These are phyloP conservation scores for Euwallacea similis DNA, from an alignment of 1,140 invertebrate genomes.

Conservation along the genomic window DNA sequence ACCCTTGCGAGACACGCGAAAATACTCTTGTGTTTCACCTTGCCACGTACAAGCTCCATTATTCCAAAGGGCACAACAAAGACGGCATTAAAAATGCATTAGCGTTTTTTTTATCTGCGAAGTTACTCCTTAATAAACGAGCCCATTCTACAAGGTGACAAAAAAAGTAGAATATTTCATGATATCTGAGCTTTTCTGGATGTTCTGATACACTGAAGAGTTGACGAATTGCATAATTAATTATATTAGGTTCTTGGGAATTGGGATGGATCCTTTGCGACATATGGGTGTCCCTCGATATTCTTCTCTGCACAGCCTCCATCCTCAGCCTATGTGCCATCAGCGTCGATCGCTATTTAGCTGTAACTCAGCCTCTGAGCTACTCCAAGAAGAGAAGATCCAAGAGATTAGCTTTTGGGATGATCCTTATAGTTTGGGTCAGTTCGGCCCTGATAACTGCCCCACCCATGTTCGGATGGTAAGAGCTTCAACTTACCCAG, in stretches of 20 bases:
- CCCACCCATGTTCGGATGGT: slow-evolving; percentile 81
- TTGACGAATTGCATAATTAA: too few species aligned
- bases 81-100: too few species aligned
- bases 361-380: slow-evolving; percentile 81
- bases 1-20: too few species aligned
- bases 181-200: too few species aligned
- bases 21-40: too few species aligned
- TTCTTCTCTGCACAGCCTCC: slow-evolving; percentile 87
- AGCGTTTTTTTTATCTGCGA: too few species aligned
- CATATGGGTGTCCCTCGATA: slow-evolving; percentile 91
- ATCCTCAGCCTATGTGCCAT: slow-evolving; percentile 81
- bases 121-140: too few species aligned
- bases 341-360: slow-evolving; percentile 83
- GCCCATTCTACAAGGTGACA: too few species aligned
- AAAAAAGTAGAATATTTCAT: too few species aligned
- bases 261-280: slow-evolving; percentile 80
- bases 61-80: too few species aligned
- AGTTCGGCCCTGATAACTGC: slow-evolving; percentile 79
- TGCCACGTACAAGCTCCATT: too few species aligned
- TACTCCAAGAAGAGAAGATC: slow-evolving; percentile 77
- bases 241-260: slow-evolving; percentile 8
- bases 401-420: slow-evolving; percentile 74
- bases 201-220: too few species aligned
- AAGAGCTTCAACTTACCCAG: slow-evolving; percentile 47
- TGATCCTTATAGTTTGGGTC: slow-evolving; percentile 84